Conservation (phyloP, 1,140 invertebrate species). For the Drosophila hydei region DNA sequence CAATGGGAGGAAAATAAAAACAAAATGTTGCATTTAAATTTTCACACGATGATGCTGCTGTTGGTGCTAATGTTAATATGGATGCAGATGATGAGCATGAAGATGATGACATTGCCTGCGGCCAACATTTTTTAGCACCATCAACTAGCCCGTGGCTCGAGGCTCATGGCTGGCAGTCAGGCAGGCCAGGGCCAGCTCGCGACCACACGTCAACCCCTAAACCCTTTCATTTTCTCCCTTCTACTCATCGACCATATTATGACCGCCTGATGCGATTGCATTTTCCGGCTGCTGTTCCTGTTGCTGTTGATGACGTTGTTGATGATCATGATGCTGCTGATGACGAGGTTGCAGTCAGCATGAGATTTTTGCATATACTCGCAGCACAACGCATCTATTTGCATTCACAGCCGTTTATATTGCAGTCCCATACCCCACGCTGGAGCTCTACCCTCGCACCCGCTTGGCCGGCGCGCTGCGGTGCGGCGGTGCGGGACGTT, state of each 20-base stretch:
- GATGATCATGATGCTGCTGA: constrained; percentile 12
- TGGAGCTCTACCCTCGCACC: neutral
- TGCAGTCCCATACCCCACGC: constrained; percentile 13
- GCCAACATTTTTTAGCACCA: constrained; percentile 24
- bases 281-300: constrained; percentile 27
- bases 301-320: neutral
- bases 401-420: constrained; percentile 58
- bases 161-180: neutral
- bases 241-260: constrained; percentile 3
- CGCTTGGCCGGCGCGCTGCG: constrained; percentile 6
- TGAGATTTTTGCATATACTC: constrained; percentile 37
- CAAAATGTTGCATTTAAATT: constrained; percentile 52
- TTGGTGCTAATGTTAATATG: neutral
- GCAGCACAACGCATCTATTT: constrained; percentile 53
- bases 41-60: constrained; percentile 11
- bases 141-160: neutral
- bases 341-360: constrained; percentile 43
- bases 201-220: constrained; percentile 1
- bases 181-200: neutral
- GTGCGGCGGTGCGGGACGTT: constrained; percentile 5
- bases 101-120: constrained; percentile 24
- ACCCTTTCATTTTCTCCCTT: neutral
- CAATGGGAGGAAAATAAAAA: constrained; percentile 28
- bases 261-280: constrained; percentile 35
- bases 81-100: constrained; percentile 22